Percentiles rank a stretch among this genome's conserved stretches.
Conservation (phyloP, 2,797 vertebrate species). For the Denticeps clupeoides region DNA sequence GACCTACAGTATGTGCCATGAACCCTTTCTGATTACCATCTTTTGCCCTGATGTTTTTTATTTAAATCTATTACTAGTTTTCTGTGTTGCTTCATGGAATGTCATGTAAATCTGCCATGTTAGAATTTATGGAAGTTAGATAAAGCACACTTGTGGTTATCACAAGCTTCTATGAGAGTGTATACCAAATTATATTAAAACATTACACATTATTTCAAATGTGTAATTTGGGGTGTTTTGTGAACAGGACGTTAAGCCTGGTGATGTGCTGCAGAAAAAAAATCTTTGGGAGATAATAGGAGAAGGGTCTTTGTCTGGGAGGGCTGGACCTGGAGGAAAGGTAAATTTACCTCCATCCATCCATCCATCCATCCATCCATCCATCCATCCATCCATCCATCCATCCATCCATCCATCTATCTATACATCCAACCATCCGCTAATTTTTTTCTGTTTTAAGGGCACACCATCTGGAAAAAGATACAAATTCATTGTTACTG, state of each 20-base stretch:
- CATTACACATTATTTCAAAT: too few species aligned
- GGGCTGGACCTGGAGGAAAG: constrained; percentile 24
- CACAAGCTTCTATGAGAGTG: too few species aligned
- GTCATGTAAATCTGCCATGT: too few species aligned
- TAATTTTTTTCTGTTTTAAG: constrained; percentile 41
- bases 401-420: not conserved
- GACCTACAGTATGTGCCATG: constrained; percentile 45
- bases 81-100: too few species aligned
- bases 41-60: too few species aligned
- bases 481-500: constrained; percentile 82
- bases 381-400: not conserved
- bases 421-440: not conserved
- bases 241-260: constrained; percentile 75
- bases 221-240: too few species aligned
- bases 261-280: constrained; percentile 84
- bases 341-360: constrained; percentile 19
- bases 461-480: constrained; percentile 60
- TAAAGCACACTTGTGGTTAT: too few species aligned
- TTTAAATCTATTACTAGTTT: too few species aligned
- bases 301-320: constrained; percentile 39
- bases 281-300: constrained; percentile 85
- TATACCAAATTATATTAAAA: too few species aligned
- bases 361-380: not conserved
- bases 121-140: too few species aligned
- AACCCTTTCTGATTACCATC: not conserved